Conservation (phyloP, 2,888 invertebrate species). For the Oxyscelio sp. region DNA sequence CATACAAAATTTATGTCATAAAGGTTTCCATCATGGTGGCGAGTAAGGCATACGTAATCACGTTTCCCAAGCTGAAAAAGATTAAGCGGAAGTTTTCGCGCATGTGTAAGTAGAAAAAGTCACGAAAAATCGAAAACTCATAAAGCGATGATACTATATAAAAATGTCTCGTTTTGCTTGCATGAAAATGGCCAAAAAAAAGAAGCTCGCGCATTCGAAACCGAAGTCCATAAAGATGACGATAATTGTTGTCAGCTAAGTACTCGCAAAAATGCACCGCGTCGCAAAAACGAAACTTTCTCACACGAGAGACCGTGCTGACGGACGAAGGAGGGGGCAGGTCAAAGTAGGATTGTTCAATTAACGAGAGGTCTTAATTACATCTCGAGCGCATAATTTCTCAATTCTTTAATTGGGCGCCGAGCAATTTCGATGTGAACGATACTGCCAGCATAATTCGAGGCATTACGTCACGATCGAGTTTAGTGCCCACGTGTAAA, state of each 20-base stretch:
- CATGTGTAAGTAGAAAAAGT: not conserved
- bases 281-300: conserved; percentile 71
- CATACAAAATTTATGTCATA: no score
- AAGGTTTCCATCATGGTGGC: no score
- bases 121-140: not conserved
- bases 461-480: conserved; percentile 59
- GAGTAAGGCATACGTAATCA: no score
- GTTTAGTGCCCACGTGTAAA: conserved; percentile 50
- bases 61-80: no score
- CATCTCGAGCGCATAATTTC: conserved; percentile 78
- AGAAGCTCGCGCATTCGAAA: conserved; percentile 4
- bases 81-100: no score
- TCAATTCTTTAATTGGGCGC: conserved; percentile 79
- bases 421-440: conserved; percentile 76
- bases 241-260: conserved; percentile 62
- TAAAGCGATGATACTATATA: not conserved
- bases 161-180: not conserved
- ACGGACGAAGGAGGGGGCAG: conserved; percentile 25
- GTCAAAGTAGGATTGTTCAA: conserved; percentile 73
- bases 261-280: conserved; percentile 53
- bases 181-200: not conserved
- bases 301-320: conserved; percentile 48
- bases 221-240: conserved; percentile 27
- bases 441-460: conserved; percentile 74
- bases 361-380: conserved; percentile 78